phyloP scores from a whole-genome alignment of 2,113 vertebrate genomes.

The Tiliqua scincoides region DNA sequence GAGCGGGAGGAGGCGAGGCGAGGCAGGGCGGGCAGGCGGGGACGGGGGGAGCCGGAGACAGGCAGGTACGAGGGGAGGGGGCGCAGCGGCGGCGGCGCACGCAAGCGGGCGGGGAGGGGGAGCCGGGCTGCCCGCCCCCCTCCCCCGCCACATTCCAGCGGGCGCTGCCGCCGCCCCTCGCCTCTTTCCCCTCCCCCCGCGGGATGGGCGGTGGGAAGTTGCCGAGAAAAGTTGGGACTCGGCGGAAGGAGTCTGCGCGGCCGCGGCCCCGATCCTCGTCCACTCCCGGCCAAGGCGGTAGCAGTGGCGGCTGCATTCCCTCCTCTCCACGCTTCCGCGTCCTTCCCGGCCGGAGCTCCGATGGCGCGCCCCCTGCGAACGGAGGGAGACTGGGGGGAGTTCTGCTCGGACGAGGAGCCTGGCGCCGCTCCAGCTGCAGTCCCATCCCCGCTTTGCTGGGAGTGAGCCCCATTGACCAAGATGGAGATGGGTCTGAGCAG shows the following conservation, averaged over 20 bases:
- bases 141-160: neutral
- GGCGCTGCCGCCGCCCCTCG: neutral
- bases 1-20: neutral
- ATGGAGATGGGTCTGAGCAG: too few species aligned
- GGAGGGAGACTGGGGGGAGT: too few species aligned
- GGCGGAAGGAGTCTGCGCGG: neutral
- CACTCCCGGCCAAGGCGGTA: neutral
- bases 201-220: neutral
- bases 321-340: neutral
- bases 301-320: neutral
- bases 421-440: too few species aligned
- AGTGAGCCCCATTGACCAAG: too few species aligned
- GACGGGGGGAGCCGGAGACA: neutral
- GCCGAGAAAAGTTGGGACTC: neutral
- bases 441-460: too few species aligned
- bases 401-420: too few species aligned
- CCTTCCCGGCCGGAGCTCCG: too few species aligned
- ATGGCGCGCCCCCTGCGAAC: too few species aligned
- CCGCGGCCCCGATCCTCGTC: neutral
- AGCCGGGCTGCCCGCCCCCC: neutral
- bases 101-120: neutral
- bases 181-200: neutral
- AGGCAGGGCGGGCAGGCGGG: neutral
- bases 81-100: neutral
- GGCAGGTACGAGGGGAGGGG: too few species aligned